A percentile compares a stretch with the other conserved stretches of the same genome.
Evolutionary conservation across 2,888 invertebrate genomes (phyloP).

Genomic region (Anticlea derivata): DNA sequence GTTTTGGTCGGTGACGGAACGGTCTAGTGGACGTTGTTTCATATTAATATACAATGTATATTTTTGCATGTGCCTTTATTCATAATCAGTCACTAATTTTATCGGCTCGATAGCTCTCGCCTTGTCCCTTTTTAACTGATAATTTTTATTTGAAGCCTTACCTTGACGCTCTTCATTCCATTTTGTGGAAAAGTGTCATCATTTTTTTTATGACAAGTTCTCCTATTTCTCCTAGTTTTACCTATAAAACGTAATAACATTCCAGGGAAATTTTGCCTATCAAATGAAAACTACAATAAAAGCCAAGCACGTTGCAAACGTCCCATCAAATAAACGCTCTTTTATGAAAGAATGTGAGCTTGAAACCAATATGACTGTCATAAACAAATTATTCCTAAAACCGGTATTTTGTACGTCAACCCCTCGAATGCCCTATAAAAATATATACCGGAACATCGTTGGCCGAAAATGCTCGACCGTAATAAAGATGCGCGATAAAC

Average conservation of each 20-base stretch:
- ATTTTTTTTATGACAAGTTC: too few relatives aligned
- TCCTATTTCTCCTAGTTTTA: too few relatives aligned
- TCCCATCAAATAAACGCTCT: conserved; percentile 34
- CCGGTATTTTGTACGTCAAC: conserved; percentile 53
- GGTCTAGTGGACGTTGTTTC: too few relatives aligned
- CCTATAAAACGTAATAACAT: conserved; percentile 9
- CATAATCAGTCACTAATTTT: too few relatives aligned
- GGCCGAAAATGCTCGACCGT: conserved; percentile 69
- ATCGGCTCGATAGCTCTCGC: too few relatives aligned
- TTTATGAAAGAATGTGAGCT: conserved; percentile 53
- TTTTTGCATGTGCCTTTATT: too few relatives aligned
- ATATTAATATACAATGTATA: too few relatives aligned
- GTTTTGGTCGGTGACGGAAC: too few relatives aligned
- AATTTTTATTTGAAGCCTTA: too few relatives aligned
- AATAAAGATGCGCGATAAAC: conserved; percentile 82
- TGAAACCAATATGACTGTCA: conserved; percentile 71
- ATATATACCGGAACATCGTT: conserved; percentile 52
- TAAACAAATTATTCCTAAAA: conserved; percentile 79
- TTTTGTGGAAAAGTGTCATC: too few relatives aligned
- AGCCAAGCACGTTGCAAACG: conserved; percentile 18
- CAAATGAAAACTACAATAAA: conserved; percentile 24
- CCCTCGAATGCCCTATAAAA: conserved; percentile 67
- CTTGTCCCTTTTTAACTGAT: too few relatives aligned
- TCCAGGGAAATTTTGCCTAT: conserved; percentile 12
- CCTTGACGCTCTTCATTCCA: too few relatives aligned